Base-by-base conservation (phyloP, 2,888 invertebrate genomes). In the Tenthredo notha region DNA sequence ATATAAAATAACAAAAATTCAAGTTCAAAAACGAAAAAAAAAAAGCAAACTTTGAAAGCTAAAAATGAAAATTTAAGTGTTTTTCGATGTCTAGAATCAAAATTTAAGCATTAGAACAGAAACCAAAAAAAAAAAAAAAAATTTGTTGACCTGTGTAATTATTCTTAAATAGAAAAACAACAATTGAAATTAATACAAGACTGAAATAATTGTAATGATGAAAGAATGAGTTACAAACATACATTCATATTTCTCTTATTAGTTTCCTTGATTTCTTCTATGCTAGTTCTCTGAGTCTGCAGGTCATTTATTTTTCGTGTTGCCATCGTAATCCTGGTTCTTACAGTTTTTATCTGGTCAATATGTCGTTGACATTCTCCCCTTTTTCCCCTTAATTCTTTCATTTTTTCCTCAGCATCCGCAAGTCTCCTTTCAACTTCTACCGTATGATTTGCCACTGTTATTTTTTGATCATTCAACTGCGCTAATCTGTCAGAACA, bases 401-500 rank as follows among this genome's bases (percentile, higher is more conserved):
- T 89, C n/a, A 92, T 85, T 67, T 90, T 86, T 18, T 87, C 84
- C 29, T 90, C 88, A 3, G 89, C 84, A 67, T 86, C 78, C 0
- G 77, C 58, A 43, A 92, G 85, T 70, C 90, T 89, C 2, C 87
- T 88, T 77, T 93, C 91, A 5, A 93, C 83, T 58, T 88, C 88
- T 58, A 91, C 90, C 67, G 93, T 90, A 84, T 93, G 89, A 6
- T 89, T 88, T 18, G 90, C 83, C 1, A 87, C 58, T 5, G 58
- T 72, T 47, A 43, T 43, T 78, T 86, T 89, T 0, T 87, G 86
- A 58, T 86, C 87, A 37, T 86, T 85, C 6, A 91, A 86, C n/a
- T 6, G n/a, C 90, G 92, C 82, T 91, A 93, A 40, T 92, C 94
- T 88, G 94, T 85, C 88, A 93, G 92, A 89, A 93, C 94, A 90